A percentile compares a stretch with the other conserved stretches of the same genome.
phyloP scores from a whole-genome alignment of 2,113 vertebrate species.

The Lophochroa leadbeateri region DNA sequence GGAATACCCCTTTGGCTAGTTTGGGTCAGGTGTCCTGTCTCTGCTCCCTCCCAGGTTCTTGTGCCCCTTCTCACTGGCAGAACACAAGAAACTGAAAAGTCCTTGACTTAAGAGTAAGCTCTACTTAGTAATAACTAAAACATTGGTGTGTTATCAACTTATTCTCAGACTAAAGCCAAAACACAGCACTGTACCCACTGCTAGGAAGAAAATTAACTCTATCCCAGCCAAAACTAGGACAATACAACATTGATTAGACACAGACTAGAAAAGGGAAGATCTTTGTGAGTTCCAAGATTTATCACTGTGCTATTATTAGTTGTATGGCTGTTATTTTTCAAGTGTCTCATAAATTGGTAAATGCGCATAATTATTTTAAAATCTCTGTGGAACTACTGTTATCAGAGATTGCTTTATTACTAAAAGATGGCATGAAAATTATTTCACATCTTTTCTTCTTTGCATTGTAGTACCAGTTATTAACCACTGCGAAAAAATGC shows the following conservation, averaged over 20 bases:
- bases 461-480: not conserved
- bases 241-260: not conserved
- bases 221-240: not conserved
- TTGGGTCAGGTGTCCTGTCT: not conserved
- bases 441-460: not conserved
- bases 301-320: not conserved
- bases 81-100: not conserved
- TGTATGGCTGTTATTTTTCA: not conserved
- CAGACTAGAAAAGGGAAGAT: not conserved
- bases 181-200: not conserved
- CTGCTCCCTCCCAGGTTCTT: not conserved
- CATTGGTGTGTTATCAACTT: not conserved
- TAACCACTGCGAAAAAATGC: not conserved
- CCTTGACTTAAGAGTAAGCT: not conserved
- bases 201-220: not conserved
- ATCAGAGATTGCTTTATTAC: not conserved
- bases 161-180: not conserved
- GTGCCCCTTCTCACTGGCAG: not conserved
- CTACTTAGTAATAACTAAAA: not conserved
- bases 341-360: not conserved
- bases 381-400: not conserved
- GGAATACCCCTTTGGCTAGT: too few relatives aligned
- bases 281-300: not conserved
- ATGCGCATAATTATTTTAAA: not conserved
- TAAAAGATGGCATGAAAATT: not conserved